These are phyloP conservation scores for Nematopogon swammerdamellus DNA, from an alignment of 2,888 invertebrate species.

Conservation along the genomic window DNA sequence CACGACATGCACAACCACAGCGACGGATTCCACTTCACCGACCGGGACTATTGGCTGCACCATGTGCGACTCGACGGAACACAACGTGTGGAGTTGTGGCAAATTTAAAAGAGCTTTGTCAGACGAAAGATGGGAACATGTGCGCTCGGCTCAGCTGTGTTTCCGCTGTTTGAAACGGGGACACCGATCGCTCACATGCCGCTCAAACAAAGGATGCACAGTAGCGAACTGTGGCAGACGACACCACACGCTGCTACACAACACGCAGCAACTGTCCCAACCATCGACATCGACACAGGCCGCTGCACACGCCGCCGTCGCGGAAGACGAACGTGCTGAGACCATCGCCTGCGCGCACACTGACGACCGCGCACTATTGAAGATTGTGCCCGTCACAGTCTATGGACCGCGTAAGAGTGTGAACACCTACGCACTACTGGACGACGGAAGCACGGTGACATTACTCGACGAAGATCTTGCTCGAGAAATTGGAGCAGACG, in stretches of 20 bases:
- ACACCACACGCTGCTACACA: constrained; percentile 6
- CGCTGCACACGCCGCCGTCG: too few relatives aligned
- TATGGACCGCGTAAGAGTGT: neutral
- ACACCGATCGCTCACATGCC: constrained; percentile 2
- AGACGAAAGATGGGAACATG: neutral
- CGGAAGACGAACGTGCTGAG: neutral
- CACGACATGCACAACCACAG: neutral
- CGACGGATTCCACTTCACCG: neutral
- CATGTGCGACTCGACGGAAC: neutral
- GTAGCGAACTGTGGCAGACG: constrained; percentile 3
- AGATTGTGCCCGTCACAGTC: neutral
- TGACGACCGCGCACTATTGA: neutral
- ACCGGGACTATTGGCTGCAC: neutral
- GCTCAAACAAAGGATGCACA: constrained; percentile 2
- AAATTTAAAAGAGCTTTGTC: neutral
- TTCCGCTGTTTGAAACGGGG: constrained; percentile 5
- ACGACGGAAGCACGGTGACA: neutral
- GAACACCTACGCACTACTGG: neutral
- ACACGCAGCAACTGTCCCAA: neutral
- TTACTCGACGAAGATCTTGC: neutral
- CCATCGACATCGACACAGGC: neutral
- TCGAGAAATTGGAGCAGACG: neutral
- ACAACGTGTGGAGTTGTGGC: neutral
- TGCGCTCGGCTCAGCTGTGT: neutral
- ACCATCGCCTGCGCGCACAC: neutral